Percentiles rank a stretch among this genome's conserved stretches.
Evolutionary conservation across 2,888 invertebrate genomes (phyloP).

Genomic region (Oscheius sp.): DNA sequence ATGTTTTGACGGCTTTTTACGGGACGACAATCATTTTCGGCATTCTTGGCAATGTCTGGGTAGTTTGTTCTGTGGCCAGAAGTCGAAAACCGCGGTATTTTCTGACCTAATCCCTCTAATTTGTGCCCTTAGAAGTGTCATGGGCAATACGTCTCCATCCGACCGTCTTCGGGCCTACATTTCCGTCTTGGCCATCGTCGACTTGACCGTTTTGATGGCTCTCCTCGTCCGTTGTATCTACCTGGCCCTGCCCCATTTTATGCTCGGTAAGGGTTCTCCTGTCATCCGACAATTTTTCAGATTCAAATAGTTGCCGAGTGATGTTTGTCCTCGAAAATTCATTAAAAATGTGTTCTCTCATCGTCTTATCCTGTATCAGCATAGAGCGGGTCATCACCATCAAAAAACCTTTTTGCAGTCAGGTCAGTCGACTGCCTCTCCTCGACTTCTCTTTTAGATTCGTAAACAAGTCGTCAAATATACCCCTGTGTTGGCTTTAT

Average conservation of each 20-base stretch:
- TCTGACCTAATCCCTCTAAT: too few species aligned
- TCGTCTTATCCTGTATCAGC: conserved; percentile 69
- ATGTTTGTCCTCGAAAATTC: conserved; percentile 67
- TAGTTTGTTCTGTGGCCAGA: conserved; percentile 68
- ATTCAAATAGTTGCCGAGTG: conserved; percentile 61
- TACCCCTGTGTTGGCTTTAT: conserved; percentile 65
- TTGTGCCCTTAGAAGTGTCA: conserved; percentile 50
- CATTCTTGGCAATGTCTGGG: conserved; percentile 70
- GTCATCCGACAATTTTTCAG: too few species aligned
- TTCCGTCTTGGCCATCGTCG: conserved; percentile 67
- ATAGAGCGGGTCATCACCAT: conserved; percentile 71
- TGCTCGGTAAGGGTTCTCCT: conserved; percentile 55
- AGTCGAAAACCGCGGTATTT: conserved; percentile 59
- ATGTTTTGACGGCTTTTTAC: conserved; percentile 54
- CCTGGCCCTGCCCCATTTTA: conserved; percentile 65
- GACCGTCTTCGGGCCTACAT: conserved; percentile 68
- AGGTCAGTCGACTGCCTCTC: conserved; percentile 40
- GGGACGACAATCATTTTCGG: conserved; percentile 61
- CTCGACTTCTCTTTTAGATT: conserved; percentile 47
- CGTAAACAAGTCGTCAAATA: conserved; percentile 65
- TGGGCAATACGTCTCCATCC: conserved; percentile 51
- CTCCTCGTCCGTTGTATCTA: conserved; percentile 63
- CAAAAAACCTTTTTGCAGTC: conserved; percentile 69
- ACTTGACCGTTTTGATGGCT: conserved; percentile 67
- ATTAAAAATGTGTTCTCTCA: conserved; percentile 67